A percentile compares a stretch with the other conserved stretches of the same genome.
phyloP scores from a whole-genome alignment of 2,888 invertebrate species.

The Cheilosia grossa region DNA sequence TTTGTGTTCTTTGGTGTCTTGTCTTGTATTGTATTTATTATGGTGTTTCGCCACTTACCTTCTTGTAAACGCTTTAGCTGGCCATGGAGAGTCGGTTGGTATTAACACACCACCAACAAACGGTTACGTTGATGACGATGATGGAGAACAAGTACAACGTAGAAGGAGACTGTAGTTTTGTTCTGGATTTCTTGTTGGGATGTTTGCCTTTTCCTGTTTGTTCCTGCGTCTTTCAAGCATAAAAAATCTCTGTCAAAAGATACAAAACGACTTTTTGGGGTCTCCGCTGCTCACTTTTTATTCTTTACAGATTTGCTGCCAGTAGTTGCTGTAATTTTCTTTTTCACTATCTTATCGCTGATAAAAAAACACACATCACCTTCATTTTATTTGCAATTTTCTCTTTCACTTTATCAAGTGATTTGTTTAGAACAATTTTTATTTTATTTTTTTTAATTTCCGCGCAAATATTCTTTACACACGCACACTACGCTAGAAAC shows the following conservation, averaged over 20 bases:
- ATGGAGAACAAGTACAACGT: conserved; percentile 9
- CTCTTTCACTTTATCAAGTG: conserved; percentile 7
- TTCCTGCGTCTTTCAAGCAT: conserved; percentile 22
- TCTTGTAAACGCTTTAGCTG: conserved; percentile 42
- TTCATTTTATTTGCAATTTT: conserved; percentile 20
- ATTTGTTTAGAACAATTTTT: conserved; percentile 37
- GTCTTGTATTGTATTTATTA: conserved; percentile 33
- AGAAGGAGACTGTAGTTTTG: conserved; percentile 5
- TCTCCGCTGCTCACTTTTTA: not conserved
- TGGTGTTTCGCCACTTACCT: conserved; percentile 58
- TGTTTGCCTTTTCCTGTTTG: conserved; percentile 37
- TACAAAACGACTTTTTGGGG: not conserved
- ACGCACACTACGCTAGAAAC: conserved; percentile 13
- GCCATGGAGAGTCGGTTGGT: conserved; percentile 30
- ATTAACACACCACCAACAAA: conserved; percentile 32
- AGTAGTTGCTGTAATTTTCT: not conserved
- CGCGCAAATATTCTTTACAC: conserved; percentile 62
- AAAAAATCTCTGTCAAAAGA: not conserved
- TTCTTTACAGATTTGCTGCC: too few species aligned
- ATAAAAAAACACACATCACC: conserved; percentile 30
- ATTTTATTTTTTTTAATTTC: conserved; percentile 39
- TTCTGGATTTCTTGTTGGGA: conserved; percentile 50
- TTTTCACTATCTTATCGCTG: conserved; percentile 56
- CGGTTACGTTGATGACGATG: conserved; percentile 1
- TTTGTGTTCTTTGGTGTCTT: conserved; percentile 1